Evolutionary conservation across 2,113 vertebrate species (phyloP), one percentile per base, ranked within the genome.

Genomic region (Scytalopus superciliaris): DNA sequence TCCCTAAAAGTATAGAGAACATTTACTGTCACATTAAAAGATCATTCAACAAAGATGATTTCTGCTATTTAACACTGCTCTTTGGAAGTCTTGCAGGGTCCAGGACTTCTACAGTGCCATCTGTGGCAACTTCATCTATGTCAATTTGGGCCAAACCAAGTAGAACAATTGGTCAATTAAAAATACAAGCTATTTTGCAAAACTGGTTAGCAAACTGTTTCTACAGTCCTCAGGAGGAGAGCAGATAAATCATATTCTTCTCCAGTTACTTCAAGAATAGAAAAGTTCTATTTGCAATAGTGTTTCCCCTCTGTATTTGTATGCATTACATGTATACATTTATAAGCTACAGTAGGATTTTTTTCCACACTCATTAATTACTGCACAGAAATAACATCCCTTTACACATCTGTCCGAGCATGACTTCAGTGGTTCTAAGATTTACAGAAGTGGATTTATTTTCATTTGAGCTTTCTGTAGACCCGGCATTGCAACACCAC

Each of bases 11-110:
- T 9, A 87, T 2, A 22, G 10, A 62, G 39, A 84, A 40, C 57
- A n/a, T 53, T 86, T 85, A 88, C 88, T 90, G 73, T 55, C 77
- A 56, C 80, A 91, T 70, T 88, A 80, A 79, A 93, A 68, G 56
- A 80, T 62, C 14, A 18, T 84, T 80, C 68, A 59, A 49, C 18
- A 56, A 70, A 79, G 42, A 83, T 49, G 3, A 83, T 45, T 75
- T 69, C 44, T 75, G n/a, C 39, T 72, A 72, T 89, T 86, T 91
- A 89, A 75, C 47, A 53, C 3, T 53, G 49, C 49, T 93, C 63
- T 79, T 89, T 63, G 79, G 42, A 86, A 86, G 62, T 76, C 76
- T 76, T 63, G 39, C 72, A 87, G 24, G 22, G 53, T 72, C 28
- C 31, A 50, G 53, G 31, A 63, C 78, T 84, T 89, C 14, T 19